Evolutionary conservation across 2,113 vertebrate species (phyloP).

Genomic region (Eonycteris spelaea): DNA sequence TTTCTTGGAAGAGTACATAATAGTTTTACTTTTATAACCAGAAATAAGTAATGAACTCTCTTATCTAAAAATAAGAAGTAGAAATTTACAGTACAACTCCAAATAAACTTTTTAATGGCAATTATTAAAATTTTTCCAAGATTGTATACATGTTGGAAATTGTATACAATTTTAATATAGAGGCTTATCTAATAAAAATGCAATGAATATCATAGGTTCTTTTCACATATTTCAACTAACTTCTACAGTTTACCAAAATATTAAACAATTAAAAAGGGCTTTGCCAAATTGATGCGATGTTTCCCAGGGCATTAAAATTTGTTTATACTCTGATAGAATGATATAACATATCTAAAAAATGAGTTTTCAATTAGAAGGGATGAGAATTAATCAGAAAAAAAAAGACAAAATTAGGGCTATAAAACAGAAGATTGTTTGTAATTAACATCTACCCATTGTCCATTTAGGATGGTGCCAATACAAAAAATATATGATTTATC

Average conservation of each 20-base stretch:
- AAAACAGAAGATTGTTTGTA: neutral
- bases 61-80: neutral
- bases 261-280: neutral
- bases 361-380: neutral
- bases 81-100: neutral
- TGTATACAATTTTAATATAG: neutral
- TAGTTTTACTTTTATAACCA: neutral
- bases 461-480: neutral
- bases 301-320: neutral
- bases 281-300: neutral
- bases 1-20: neutral
- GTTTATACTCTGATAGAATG: neutral
- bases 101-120: neutral
- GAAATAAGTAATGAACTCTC: neutral
- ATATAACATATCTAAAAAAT: neutral
- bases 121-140: neutral
- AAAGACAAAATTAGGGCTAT: neutral
- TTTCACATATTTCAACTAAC: conserved; percentile 7
- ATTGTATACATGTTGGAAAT: neutral
- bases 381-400: neutral
- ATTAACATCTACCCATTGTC: neutral
- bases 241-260: neutral
- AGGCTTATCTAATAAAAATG: neutral
- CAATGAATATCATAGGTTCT: neutral
- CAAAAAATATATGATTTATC: neutral